Conservation (phyloP, 2,888 invertebrate species). For the Patella caerulea region DNA sequence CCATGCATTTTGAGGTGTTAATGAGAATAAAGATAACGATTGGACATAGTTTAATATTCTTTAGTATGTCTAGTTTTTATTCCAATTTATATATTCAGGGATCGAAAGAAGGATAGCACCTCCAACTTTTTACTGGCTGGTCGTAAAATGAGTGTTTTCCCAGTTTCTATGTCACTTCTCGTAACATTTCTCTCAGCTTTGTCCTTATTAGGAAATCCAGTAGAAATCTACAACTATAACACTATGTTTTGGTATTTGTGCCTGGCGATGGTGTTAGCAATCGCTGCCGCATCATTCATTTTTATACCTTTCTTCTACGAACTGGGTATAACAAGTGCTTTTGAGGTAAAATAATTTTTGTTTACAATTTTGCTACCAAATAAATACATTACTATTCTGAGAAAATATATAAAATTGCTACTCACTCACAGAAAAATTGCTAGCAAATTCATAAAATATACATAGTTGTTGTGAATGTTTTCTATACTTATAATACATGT, state of each 20-base stretch:
- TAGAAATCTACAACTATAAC: slow-evolving; percentile 48
- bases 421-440: no score
- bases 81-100: no score
- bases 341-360: slow-evolving; percentile 32
- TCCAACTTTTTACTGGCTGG: slow-evolving; percentile 25
- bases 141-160: slow-evolving; percentile 63
- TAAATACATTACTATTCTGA: neutral
- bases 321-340: slow-evolving; percentile 35
- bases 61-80: no score
- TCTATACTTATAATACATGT: no score
- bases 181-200: slow-evolving; percentile 57
- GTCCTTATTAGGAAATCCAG: slow-evolving; percentile 45
- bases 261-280: slow-evolving; percentile 47
- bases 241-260: slow-evolving; percentile 43
- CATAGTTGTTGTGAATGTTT: no score
- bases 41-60: no score
- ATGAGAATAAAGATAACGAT: no score
- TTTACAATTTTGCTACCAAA: neutral
- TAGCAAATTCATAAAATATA: no score
- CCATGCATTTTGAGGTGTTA: no score
- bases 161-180: slow-evolving; percentile 66
- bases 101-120: neutral
- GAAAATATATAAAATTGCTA: no score
- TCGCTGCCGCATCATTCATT: slow-evolving; percentile 35
- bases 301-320: slow-evolving; percentile 44